These are phyloP conservation scores for Danio choprae DNA, from an alignment of 2,797 vertebrate genomes.

Conservation along the genomic window DNA sequence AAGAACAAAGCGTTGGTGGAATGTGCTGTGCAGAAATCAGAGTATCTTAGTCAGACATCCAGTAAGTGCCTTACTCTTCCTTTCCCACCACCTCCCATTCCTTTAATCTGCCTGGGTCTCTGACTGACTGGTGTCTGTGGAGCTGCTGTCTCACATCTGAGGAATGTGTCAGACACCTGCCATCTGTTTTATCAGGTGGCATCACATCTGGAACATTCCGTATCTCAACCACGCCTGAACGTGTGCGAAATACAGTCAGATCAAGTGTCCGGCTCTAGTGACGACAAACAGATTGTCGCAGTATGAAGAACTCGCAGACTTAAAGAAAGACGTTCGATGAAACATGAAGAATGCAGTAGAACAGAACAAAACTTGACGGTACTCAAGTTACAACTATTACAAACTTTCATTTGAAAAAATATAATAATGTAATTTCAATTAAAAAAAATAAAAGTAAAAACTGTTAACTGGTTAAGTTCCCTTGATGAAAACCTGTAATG, in stretches of 20 bases:
- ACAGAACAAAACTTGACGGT: background rate
- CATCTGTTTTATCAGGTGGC: conserved; percentile 48
- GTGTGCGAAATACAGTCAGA: background rate
- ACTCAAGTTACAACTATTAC: background rate
- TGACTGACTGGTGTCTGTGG: conserved; percentile 1
- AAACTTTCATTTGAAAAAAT: background rate
- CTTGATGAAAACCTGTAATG: background rate
- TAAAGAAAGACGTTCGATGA: background rate
- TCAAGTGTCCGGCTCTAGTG: conserved; percentile 13
- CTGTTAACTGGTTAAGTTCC: background rate
- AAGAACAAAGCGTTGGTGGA: conserved; percentile 39
- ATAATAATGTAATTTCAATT: background rate
- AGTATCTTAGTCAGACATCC: conserved; percentile 31
- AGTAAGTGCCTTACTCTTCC: conserved; percentile 9
- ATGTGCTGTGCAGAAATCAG: conserved; percentile 19
- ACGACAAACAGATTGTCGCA: background rate
- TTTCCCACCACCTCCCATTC: background rate
- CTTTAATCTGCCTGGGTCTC: background rate
- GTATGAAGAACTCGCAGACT: background rate
- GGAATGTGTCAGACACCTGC: conserved; percentile 51
- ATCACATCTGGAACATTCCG: conserved; percentile 35
- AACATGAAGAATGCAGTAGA: background rate
- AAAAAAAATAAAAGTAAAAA: background rate
- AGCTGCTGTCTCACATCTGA: conserved; percentile 25
- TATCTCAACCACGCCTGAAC: background rate